A percentile compares a stretch with the other conserved stretches of the same genome.
Evolutionary conservation across 2,113 vertebrate species (phyloP).

Genomic region (Hipposideros armiger): DNA sequence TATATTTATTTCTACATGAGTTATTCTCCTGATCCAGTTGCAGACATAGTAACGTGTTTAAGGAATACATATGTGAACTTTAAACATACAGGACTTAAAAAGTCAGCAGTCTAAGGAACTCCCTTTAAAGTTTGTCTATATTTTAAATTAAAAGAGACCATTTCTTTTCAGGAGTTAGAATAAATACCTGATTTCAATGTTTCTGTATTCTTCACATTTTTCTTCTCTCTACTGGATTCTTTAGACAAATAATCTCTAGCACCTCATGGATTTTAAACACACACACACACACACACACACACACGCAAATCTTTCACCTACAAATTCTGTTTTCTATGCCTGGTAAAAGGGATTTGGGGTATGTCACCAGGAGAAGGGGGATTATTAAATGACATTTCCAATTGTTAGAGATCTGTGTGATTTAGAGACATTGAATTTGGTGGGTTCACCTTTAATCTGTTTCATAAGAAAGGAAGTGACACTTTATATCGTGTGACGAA

Average conservation of each 20-base stretch:
- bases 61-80: neutral
- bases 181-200: neutral
- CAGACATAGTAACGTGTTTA: neutral
- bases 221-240: neutral
- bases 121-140: neutral
- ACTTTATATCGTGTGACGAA: slow-evolving; percentile 61
- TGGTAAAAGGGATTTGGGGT: neutral
- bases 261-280: neutral
- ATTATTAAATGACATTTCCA: slow-evolving; percentile 52
- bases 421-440: slow-evolving; percentile 64
- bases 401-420: neutral
- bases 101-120: neutral
- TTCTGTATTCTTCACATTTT: neutral
- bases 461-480: slow-evolving; percentile 43
- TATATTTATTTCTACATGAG: neutral
- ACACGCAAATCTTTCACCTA: neutral
- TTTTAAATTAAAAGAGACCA: neutral
- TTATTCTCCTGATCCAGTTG: neutral
- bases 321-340: neutral
- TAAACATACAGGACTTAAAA: neutral
- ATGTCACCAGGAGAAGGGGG: neutral
- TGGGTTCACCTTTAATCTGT: slow-evolving; percentile 65
- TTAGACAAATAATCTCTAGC: neutral
- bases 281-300: neutral
- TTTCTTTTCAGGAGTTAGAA: neutral